Percentiles rank a stretch among this genome's conserved stretches.
These are phyloP conservation scores for Geophilus truncorum DNA, from an alignment of 2,888 invertebrate species.

Conservation along the genomic window DNA sequence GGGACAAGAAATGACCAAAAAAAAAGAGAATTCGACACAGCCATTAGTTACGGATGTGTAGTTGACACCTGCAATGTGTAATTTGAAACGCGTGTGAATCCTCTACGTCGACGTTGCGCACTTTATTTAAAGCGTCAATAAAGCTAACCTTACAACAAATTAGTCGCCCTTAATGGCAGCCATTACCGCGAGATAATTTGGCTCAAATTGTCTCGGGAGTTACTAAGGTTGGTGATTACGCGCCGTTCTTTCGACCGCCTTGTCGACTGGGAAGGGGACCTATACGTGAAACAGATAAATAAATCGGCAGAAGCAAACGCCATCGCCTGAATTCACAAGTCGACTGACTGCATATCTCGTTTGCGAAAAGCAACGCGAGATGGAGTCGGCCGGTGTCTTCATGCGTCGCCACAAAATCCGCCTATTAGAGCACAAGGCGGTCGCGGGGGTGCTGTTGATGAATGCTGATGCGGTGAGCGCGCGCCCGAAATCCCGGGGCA, in stretches of 20 bases:
- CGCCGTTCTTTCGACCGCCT: slow-evolving; percentile 15
- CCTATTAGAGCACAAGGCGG: slow-evolving; percentile 31
- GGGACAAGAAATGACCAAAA: background rate
- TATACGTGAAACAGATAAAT: background rate
- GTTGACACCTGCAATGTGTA: slow-evolving; percentile 4
- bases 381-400: background rate
- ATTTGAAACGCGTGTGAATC: slow-evolving; percentile 16
- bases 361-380: background rate
- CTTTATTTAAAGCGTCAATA: slow-evolving; percentile 31
- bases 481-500: slow-evolving; percentile 30
- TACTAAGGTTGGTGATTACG: slow-evolving; percentile 33
- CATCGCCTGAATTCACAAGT: slow-evolving; percentile 14
- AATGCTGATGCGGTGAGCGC: slow-evolving; percentile 34
- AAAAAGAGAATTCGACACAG: background rate
- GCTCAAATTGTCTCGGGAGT: slow-evolving; percentile 34
- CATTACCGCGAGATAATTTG: slow-evolving; percentile 34
- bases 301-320: background rate
- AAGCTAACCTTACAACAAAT: slow-evolving; percentile 35
- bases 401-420: slow-evolving; percentile 30
- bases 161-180: slow-evolving; percentile 33
- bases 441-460: slow-evolving; percentile 31
- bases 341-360: background rate
- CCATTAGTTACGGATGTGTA: background rate
- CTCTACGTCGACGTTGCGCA: background rate
- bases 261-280: background rate